These are phyloP conservation scores for Notechis scutatus DNA, from an alignment of 2,113 vertebrate genomes.

Conservation along the genomic window DNA sequence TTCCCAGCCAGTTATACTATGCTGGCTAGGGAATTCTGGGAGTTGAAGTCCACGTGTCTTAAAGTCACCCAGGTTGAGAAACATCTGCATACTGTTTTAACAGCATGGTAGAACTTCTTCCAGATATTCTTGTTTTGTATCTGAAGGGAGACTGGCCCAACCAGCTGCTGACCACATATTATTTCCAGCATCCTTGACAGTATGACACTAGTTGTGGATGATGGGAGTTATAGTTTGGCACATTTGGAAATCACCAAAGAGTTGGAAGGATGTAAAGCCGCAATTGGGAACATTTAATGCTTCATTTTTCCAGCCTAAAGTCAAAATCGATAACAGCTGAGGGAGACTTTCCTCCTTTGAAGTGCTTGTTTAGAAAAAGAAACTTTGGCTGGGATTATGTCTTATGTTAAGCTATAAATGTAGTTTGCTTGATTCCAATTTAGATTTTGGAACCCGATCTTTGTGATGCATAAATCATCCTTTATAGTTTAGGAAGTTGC, in stretches of 20 bases:
- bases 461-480: not conserved
- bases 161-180: not conserved
- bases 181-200: not conserved
- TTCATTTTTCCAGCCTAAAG: not conserved
- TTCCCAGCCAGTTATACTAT: too few relatives aligned
- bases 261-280: not conserved
- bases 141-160: not conserved
- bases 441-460: not conserved
- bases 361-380: not conserved
- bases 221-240: not conserved
- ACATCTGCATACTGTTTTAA: not conserved
- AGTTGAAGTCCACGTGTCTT: too few relatives aligned
- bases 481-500: not conserved
- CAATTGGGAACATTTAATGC: not conserved
- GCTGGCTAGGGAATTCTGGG: too few relatives aligned
- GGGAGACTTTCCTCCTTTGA: not conserved
- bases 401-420: not conserved
- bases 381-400: not conserved
- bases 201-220: not conserved
- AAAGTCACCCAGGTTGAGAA: too few relatives aligned
- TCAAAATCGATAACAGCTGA: not conserved
- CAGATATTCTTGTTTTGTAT: not conserved
- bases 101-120: not conserved
- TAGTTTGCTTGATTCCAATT: not conserved
- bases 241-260: not conserved